Evolutionary conservation across 2,797 vertebrate genomes (phyloP), one percentile per base, ranked within the genome.

Genomic region (Acomys russatus): DNA sequence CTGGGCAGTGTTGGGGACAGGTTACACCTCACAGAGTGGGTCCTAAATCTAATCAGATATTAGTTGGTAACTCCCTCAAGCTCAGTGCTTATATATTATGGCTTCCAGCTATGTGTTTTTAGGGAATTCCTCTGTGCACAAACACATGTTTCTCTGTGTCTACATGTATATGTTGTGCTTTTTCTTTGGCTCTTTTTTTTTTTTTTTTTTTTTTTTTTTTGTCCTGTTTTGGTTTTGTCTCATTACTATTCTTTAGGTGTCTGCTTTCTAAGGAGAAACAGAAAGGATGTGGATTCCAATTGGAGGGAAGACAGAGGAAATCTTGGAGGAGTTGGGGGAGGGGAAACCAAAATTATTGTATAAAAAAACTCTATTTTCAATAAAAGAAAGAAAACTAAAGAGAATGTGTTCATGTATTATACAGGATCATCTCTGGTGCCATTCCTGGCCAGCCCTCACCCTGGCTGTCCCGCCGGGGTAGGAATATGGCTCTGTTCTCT

Each of bases 401-500:
- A 51, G 38, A 68, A 84, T 92, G 3, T 68, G 35, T 83, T 73
- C 30, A 4, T 10, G 3, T 88, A 20, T 71, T n/a, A 64, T 25
- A 12, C 28, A 38, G 73, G 68, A 64, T 70, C 71, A 88, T 85
- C 23, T 63, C 33, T 66, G 49, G 68, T 17, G 28, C 6, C 17
- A 64, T 20, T 22, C 10, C 1, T 15, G 35, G 23, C n/a, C 30
- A 23, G 12, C 54, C 59, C 28, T 15, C 0, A 14, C 5, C 7
- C 28, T 25, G 12, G 9, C n/a, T 44, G n/a, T 33, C 51, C 68
- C 33, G 22, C 2, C 30, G 1, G 66, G 38, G 23, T 4, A 77
- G 49, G 10, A 64, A 76, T 56, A 63, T 54, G 35, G 54, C 18
- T 38, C 20, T 82, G 91, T 82, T 93, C 87, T 88, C 86, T 91